Evolutionary conservation across 2,888 invertebrate genomes (phyloP).

Genomic region (Tinea semifulvella): DNA sequence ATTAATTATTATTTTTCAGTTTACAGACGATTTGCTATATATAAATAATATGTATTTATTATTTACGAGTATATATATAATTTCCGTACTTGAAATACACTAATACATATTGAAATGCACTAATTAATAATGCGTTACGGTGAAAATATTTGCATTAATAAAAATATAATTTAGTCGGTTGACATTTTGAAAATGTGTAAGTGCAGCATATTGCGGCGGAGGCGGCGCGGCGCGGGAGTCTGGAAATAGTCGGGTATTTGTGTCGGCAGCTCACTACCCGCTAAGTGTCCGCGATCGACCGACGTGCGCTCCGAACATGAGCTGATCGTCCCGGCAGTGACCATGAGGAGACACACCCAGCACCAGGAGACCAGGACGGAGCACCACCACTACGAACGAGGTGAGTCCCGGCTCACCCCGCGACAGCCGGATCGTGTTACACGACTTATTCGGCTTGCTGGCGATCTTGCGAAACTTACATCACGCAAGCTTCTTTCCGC

Average conservation of each 20-base stretch:
- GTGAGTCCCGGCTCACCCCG: conserved; percentile 80
- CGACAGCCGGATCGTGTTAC: background rate
- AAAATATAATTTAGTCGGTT: too few relatives aligned
- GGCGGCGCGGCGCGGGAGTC: background rate
- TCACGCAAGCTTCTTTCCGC: background rate
- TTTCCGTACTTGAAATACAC: too few relatives aligned
- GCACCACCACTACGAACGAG: conserved; percentile 36
- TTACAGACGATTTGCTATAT: too few relatives aligned
- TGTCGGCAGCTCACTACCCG: conserved; percentile 73
- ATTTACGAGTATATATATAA: too few relatives aligned
- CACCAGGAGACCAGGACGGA: conserved; percentile 65
- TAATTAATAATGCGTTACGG: too few relatives aligned
- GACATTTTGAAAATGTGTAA: too few relatives aligned
- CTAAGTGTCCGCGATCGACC: conserved; percentile 93
- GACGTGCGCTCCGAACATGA: conserved; percentile 91
- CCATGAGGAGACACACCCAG: conserved; percentile 27
- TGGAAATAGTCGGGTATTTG: background rate
- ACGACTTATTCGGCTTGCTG: background rate
- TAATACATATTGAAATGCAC: too few relatives aligned
- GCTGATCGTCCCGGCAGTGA: conserved; percentile 4
- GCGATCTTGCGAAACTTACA: background rate
- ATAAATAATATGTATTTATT: too few relatives aligned
- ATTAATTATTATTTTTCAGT: too few relatives aligned
- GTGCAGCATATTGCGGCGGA: too few relatives aligned
- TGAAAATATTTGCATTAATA: too few relatives aligned